A percentile compares a stretch with the other conserved stretches of the same genome.
phyloP scores from a whole-genome alignment of 2,888 invertebrate species.

The Crepidodera aurea region DNA sequence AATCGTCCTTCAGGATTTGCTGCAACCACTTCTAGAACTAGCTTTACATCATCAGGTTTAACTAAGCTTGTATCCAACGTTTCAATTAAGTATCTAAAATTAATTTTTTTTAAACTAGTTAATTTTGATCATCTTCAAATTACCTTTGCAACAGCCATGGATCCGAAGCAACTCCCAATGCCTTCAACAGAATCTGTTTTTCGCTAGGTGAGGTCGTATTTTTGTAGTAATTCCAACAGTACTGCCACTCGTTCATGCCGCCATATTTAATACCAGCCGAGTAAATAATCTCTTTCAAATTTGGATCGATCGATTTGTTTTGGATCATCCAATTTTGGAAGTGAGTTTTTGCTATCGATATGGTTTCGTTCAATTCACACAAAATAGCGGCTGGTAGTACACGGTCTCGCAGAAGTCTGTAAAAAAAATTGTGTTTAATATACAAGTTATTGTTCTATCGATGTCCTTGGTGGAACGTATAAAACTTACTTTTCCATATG shows the following conservation, averaged over 20 bases:
- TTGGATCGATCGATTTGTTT: constrained; percentile 73
- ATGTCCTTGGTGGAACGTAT: too few species aligned
- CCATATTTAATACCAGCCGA: constrained; percentile 75
- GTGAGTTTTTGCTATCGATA: constrained; percentile 72
- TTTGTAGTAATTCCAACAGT: constrained; percentile 77
- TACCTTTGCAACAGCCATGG: constrained; percentile 84
- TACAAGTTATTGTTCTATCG: too few species aligned
- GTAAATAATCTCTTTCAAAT: constrained; percentile 76
- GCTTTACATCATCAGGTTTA: constrained; percentile 73
- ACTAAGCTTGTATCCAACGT: constrained; percentile 75
- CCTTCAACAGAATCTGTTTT: constrained; percentile 73
- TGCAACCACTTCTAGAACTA: constrained; percentile 76
- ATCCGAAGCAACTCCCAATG: constrained; percentile 75
- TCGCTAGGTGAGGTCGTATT: constrained; percentile 75
- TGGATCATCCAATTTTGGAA: constrained; percentile 78
- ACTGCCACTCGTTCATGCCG: constrained; percentile 77
- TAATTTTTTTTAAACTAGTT: neutral
- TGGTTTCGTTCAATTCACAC: constrained; percentile 74
- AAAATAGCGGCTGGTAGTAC: constrained; percentile 77
- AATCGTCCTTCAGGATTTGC: constrained; percentile 75
- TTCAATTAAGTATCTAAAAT: constrained; percentile 75
- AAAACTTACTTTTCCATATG: constrained; percentile 72
- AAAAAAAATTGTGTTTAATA: constrained; percentile 39
- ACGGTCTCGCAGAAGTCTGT: constrained; percentile 75
- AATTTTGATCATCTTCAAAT: constrained; percentile 4